Evolutionary conservation across 2,113 vertebrate species (phyloP).

Genomic region (Pleuronectes platessa): DNA sequence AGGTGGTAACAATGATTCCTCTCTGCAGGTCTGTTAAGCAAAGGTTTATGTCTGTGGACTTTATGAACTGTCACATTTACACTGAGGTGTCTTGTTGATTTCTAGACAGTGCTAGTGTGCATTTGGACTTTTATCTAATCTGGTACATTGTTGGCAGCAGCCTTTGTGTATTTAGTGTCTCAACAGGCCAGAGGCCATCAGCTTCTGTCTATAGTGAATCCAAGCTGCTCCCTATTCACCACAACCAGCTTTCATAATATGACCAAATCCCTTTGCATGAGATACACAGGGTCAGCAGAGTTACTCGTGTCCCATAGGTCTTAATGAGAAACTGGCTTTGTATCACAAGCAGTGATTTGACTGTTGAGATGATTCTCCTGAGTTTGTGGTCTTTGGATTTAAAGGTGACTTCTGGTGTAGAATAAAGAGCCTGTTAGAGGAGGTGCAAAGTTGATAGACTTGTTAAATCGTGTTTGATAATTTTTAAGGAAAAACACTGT

Average conservation of each 20-base stretch:
- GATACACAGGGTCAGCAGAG: constrained; percentile 3
- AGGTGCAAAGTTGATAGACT: no score
- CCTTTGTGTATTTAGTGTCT: constrained; percentile 24
- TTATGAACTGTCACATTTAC: not conserved
- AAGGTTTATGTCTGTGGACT: not conserved
- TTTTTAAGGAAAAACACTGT: not conserved
- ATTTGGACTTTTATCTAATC: not conserved
- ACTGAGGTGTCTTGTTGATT: not conserved
- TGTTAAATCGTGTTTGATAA: no score
- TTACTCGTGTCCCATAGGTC: not conserved
- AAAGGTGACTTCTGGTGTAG: not conserved
- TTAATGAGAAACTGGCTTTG: not conserved
- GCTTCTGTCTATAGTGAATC: constrained; percentile 12
- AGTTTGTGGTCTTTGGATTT: not conserved
- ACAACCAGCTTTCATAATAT: constrained; percentile 22
- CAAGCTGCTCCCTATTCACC: constrained; percentile 34
- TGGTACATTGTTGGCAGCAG: constrained; percentile 33
- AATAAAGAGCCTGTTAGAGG: no score
- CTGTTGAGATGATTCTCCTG: not conserved
- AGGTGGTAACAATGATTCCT: constrained; percentile 10
- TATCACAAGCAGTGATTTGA: not conserved
- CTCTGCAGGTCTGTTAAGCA: not conserved
- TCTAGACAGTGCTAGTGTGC: constrained; percentile 13
- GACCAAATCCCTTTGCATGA: constrained; percentile 28
- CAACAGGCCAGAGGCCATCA: constrained; percentile 12